These are phyloP conservation scores for Cataglyphis albicans DNA, from an alignment of 2,888 invertebrate species.

Conservation along the genomic window DNA sequence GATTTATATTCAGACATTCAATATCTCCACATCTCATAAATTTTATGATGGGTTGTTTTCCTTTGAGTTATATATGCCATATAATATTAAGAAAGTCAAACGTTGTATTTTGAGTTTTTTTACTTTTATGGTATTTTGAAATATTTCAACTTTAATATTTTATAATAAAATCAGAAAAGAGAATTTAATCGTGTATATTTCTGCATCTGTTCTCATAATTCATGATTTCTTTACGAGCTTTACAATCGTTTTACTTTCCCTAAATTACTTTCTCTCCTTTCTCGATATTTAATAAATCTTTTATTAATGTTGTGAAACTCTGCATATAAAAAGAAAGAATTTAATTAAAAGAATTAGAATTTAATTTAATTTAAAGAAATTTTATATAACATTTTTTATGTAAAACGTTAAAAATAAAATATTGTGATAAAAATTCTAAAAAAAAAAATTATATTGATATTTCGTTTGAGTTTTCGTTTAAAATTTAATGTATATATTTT, in stretches of 20 bases:
- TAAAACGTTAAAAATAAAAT: not conserved
- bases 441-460: not conserved
- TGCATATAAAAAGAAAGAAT: slow-evolving; percentile 44
- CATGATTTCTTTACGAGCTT: not conserved
- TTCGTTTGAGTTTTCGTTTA: not conserved
- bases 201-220: not conserved
- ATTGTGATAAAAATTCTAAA: not conserved
- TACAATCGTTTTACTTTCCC: slow-evolving; percentile 52
- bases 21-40: slow-evolving; percentile 30
- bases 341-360: not conserved
- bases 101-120: not conserved
- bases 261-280: slow-evolving; percentile 52
- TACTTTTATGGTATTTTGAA: not conserved
- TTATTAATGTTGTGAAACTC: slow-evolving; percentile 6
- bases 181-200: not conserved
- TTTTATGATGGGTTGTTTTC: not conserved
- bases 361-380: not conserved
- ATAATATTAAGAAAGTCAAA: not conserved
- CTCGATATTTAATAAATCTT: slow-evolving; percentile 60
- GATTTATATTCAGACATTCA: slow-evolving; percentile 37
- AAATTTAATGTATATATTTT: no score
- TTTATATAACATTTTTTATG: not conserved
- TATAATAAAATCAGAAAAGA: not conserved
- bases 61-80: not conserved
- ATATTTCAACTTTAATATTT: not conserved